phyloP scores from a whole-genome alignment of 2,888 invertebrate genomes.

The Athalia rosae region DNA sequence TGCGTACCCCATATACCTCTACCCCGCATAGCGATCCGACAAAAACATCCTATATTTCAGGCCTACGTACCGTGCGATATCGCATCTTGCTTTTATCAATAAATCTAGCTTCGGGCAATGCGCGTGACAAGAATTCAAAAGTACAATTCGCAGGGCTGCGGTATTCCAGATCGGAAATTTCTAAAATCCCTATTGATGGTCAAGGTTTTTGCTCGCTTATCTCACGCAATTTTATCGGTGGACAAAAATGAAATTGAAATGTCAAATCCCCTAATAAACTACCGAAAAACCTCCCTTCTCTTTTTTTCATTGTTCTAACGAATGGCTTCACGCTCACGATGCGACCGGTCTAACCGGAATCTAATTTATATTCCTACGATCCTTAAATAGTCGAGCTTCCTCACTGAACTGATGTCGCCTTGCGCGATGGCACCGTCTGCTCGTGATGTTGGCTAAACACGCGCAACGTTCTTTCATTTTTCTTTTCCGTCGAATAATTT shows the following conservation, averaged over 20 bases:
- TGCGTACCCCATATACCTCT: too few relatives aligned
- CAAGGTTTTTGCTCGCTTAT: not conserved
- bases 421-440: conserved; percentile 12
- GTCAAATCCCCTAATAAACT: too few relatives aligned
- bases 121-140: conserved; percentile 44
- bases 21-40: not conserved
- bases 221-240: too few relatives aligned
- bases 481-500: not conserved
- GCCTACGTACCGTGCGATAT: conserved; percentile 1
- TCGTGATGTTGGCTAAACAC: conserved; percentile 8
- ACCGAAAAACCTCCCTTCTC: too few relatives aligned
- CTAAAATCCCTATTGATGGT: conserved; percentile 23
- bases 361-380: not conserved
- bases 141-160: not conserved
- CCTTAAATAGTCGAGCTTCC: conserved; percentile 7
- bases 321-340: not conserved
- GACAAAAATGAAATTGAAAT: too few relatives aligned
- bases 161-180: not conserved
- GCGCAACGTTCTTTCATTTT: not conserved
- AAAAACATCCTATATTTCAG: conserved; percentile 13
- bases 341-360: not conserved
- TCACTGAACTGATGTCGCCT: not conserved
- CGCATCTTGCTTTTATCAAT: conserved; percentile 42
- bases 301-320: too few relatives aligned
- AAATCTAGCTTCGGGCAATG: conserved; percentile 38